phyloP scores from a whole-genome alignment of 2,797 vertebrate genomes.

The Benthosema pterotum region DNA sequence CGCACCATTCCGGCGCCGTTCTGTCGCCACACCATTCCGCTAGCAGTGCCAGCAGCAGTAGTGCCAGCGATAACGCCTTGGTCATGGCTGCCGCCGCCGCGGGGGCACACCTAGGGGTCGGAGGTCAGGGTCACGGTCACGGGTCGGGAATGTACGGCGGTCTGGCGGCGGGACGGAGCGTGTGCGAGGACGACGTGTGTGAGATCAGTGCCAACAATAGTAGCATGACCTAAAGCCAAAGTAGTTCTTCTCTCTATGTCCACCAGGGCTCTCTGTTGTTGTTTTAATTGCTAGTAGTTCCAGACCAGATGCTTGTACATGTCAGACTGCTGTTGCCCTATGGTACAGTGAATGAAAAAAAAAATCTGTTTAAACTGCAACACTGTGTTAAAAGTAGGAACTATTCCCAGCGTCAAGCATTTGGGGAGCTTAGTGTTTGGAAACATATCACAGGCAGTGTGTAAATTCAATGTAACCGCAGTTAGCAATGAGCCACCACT shows the following conservation, averaged over 20 bases:
- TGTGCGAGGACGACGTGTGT: constrained; percentile 72
- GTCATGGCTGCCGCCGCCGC: constrained; percentile 45
- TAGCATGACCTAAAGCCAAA: constrained; percentile 70
- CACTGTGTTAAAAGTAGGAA: too few relatives aligned
- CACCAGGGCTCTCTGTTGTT: constrained; percentile 13
- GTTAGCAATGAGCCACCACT: too few relatives aligned
- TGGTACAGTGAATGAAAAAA: too few relatives aligned
- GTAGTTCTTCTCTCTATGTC: not conserved
- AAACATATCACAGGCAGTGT: too few relatives aligned
- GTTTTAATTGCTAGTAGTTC: too few relatives aligned
- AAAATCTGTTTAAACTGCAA: too few relatives aligned
- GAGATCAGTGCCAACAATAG: constrained; percentile 72
- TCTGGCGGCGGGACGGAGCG: constrained; percentile 63
- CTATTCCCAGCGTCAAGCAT: too few relatives aligned
- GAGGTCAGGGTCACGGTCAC: constrained; percentile 51
- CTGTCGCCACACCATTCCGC: constrained; percentile 41
- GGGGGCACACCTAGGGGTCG: constrained; percentile 56
- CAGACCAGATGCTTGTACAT: too few relatives aligned
- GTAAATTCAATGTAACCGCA: too few relatives aligned
- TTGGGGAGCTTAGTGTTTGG: too few relatives aligned
- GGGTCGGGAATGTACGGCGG: constrained; percentile 76
- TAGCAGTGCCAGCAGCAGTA: constrained; percentile 25
- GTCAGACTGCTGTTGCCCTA: too few relatives aligned
- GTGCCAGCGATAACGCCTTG: not conserved
- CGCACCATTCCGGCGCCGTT: constrained; percentile 51